Percentiles rank a stretch among this genome's conserved stretches.
These are phyloP conservation scores for Cyprinella venusta DNA, from an alignment of 2,797 vertebrate genomes.

Conservation along the genomic window DNA sequence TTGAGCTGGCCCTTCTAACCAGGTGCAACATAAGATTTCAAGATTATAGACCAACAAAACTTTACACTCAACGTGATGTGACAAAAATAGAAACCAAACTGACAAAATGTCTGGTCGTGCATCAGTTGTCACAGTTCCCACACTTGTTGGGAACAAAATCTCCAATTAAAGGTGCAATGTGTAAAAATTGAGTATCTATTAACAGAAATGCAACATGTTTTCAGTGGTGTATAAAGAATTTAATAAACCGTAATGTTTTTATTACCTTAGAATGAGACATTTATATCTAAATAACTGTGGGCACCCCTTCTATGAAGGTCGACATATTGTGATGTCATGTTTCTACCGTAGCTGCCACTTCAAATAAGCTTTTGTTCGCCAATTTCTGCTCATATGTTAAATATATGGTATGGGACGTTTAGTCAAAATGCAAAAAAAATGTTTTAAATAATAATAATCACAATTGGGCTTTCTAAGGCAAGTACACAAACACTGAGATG, in stretches of 20 bases:
- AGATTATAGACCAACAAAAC: background rate
- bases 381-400: no score
- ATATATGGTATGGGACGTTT: background rate
- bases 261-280: no score
- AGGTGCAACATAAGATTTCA: background rate
- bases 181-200: no score
- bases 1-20: background rate
- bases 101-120: slow-evolving; percentile 1
- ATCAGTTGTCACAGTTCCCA: slow-evolving; percentile 5
- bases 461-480: background rate
- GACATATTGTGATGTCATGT: no score
- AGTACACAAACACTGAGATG: background rate
- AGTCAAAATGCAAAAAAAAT: background rate
- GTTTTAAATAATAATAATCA: background rate
- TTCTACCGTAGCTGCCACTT: no score
- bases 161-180: background rate
- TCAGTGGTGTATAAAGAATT: no score
- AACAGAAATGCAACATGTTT: no score
- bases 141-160: background rate
- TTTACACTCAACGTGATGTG: background rate
- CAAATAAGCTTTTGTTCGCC: no score
- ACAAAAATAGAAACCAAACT: background rate
- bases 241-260: no score
- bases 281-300: no score
- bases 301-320: no score